These are phyloP conservation scores for Botrylloides violaceus DNA, from an alignment of 23 tunicate genomes.

Conservation along the genomic window DNA sequence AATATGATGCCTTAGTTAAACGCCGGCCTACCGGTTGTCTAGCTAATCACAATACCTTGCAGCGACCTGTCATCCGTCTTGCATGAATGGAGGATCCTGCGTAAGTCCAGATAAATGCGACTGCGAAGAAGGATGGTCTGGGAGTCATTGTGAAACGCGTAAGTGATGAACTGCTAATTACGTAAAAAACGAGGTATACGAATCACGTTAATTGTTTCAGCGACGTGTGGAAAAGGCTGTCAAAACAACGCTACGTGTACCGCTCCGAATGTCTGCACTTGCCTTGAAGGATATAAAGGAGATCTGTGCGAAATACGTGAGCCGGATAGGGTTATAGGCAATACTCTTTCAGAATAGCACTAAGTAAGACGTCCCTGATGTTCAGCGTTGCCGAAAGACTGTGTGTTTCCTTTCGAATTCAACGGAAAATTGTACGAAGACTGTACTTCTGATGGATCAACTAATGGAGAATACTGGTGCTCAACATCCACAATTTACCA, in stretches of 20 bases:
- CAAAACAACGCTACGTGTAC: constrained; percentile 50
- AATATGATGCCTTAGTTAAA: too few relatives aligned
- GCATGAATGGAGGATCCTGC: constrained; percentile 67
- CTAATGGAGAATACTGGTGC: constrained; percentile 59
- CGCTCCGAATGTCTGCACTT: constrained; percentile 59
- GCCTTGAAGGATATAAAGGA: constrained; percentile 62
- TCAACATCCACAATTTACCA: constrained; percentile 51
- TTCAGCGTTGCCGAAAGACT: constrained; percentile 26
- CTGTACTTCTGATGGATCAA: constrained; percentile 46
- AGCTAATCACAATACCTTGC: too few relatives aligned
- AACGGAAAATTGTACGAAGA: constrained; percentile 62
- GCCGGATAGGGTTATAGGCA: background rate
- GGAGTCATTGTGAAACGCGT: constrained; percentile 79
- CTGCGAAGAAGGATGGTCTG: constrained; percentile 49
- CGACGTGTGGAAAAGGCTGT: constrained; percentile 49
- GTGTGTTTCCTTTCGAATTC: constrained; percentile 81
- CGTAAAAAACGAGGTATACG: background rate
- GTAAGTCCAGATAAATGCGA: constrained; percentile 54
- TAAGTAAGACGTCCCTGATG: too few relatives aligned
- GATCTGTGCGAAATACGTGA: constrained; percentile 82
- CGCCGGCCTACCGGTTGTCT: too few relatives aligned
- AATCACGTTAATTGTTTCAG: constrained; percentile 25
- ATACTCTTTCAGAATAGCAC: too few relatives aligned
- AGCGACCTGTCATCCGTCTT: constrained; percentile 44
- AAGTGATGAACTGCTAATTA: constrained; percentile 10